These are phyloP conservation scores for Caiman crocodilus DNA, from an alignment of 2,797 vertebrate genomes.

Conservation along the genomic window DNA sequence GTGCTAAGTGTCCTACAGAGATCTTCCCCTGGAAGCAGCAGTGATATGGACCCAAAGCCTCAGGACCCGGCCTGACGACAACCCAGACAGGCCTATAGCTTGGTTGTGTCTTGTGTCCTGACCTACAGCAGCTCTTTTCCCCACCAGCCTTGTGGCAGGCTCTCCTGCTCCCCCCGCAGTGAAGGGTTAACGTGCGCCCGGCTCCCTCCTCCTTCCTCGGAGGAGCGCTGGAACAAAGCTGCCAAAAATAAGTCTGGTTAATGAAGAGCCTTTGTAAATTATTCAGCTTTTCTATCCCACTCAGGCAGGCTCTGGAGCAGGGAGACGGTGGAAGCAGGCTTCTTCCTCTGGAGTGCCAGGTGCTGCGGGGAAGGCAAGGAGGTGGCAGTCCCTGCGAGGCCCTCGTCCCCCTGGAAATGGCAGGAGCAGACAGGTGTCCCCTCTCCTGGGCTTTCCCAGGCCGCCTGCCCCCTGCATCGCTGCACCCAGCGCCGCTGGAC, in stretches of 20 bases:
- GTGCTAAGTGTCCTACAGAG: no score
- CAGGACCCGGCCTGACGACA: no score
- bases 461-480: neutral
- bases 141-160: no score
- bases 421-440: neutral
- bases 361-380: conserved; percentile 13
- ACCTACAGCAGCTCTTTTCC: no score
- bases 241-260: conserved; percentile 68
- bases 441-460: neutral
- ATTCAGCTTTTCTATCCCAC: conserved; percentile 54
- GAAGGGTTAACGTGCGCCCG: neutral
- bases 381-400: conserved; percentile 3
- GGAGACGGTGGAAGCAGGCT: conserved; percentile 22
- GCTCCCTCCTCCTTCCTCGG: conserved; percentile 45
- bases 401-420: conserved; percentile 5
- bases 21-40: no score
- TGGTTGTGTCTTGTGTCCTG: no score
- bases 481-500: neutral
- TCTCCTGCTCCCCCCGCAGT: no score
- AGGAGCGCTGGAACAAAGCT: conserved; percentile 49
- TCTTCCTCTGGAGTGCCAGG: conserved; percentile 39
- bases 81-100: no score
- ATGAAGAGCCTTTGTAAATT: conserved; percentile 69
- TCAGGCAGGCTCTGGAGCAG: conserved; percentile 4
- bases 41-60: no score